Evolutionary conservation across 2,113 vertebrate species (phyloP).

Genomic region (Sorex fumeus): DNA sequence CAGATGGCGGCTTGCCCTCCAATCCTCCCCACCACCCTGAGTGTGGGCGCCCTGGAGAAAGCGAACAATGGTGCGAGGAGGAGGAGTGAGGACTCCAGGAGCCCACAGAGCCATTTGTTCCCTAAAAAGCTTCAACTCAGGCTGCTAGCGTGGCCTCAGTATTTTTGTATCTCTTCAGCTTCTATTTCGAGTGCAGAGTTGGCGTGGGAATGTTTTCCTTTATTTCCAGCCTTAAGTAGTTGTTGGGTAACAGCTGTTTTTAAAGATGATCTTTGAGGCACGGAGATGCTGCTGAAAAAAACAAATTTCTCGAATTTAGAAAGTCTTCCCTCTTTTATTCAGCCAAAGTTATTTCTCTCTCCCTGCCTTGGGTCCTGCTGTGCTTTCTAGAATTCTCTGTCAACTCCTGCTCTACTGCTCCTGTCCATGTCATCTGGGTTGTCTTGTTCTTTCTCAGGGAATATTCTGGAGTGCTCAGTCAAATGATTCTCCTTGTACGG

Average conservation of each 20-base stretch:
- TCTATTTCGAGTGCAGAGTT: slow-evolving; percentile 76
- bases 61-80: slow-evolving; percentile 35
- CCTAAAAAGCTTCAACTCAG: slow-evolving; percentile 60
- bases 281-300: slow-evolving; percentile 60
- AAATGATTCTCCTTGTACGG: neutral
- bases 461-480: neutral
- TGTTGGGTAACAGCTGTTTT: slow-evolving; percentile 84
- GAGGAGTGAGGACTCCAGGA: neutral
- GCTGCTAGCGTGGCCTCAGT: slow-evolving; percentile 50
- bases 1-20: neutral
- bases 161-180: slow-evolving; percentile 71
- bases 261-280: slow-evolving; percentile 76
- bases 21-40: rapidly evolving
- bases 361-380: neutral
- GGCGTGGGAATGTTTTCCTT: slow-evolving; percentile 83
- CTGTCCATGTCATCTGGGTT: neutral
- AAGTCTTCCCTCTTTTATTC: neutral
- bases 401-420: neutral
- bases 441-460: neutral
- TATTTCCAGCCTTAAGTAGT: slow-evolving; percentile 77
- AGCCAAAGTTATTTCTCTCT: neutral
- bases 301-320: slow-evolving; percentile 60
- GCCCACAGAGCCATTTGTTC: slow-evolving; percentile 60
- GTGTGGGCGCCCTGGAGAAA: neutral
- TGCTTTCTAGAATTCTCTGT: neutral